These are phyloP conservation scores for Drosophila tripunctata DNA, from an alignment of 2,888 invertebrate species.

Conservation along the genomic window DNA sequence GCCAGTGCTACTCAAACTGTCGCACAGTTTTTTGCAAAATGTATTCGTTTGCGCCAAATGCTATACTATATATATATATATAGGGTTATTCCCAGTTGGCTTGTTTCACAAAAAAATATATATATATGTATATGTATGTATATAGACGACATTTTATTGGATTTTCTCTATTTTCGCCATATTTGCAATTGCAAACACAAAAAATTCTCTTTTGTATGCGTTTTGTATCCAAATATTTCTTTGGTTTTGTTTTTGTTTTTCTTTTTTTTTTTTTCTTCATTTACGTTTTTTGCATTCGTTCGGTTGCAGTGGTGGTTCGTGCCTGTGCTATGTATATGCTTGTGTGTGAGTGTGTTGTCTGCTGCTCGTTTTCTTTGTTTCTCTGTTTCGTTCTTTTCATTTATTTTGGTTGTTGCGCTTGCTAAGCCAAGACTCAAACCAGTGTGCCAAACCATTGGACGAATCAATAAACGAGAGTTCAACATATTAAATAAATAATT, in stretches of 20 bases:
- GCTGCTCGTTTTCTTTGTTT: constrained; percentile 21
- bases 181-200: constrained; percentile 10
- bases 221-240: too few relatives aligned
- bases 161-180: neutral
- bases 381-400: too few relatives aligned
- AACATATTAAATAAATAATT: neutral
- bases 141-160: neutral
- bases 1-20: constrained; percentile 7
- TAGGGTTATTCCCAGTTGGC: too few relatives aligned
- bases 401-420: constrained; percentile 38
- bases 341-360: neutral
- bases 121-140: constrained; percentile 1
- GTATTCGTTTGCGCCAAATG: too few relatives aligned
- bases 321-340: constrained; percentile 57
- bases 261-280: constrained; percentile 14
- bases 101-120: too few relatives aligned
- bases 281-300: constrained; percentile 48
- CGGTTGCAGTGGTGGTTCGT: constrained; percentile 74
- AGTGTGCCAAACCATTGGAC: constrained; percentile 32
- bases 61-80: too few relatives aligned
- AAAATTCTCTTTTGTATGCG: neutral
- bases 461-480: neutral
- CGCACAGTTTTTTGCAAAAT: constrained; percentile 1
- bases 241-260: constrained; percentile 3
- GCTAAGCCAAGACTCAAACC: constrained; percentile 44